A percentile compares a stretch with the other conserved stretches of the same genome.
Conservation (phyloP, 1,140 invertebrate genomes). For the Laupala kohalensis region DNA sequence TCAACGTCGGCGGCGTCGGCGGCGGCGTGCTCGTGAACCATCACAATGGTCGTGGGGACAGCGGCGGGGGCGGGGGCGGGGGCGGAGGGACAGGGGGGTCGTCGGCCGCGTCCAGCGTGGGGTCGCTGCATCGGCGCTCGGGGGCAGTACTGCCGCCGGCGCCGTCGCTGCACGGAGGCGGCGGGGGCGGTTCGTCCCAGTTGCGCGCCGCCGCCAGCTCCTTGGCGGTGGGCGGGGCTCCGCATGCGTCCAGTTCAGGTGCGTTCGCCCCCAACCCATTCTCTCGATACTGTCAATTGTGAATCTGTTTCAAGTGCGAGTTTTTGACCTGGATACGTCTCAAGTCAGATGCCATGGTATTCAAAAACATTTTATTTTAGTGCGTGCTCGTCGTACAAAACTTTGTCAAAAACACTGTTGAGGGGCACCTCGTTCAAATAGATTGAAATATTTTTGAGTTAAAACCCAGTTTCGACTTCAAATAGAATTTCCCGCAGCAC, state of each 20-base stretch:
- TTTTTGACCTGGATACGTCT: too few species aligned
- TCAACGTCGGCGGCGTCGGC: constrained; percentile 24
- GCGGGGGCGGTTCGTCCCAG: constrained; percentile 8
- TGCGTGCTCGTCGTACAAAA: too few species aligned
- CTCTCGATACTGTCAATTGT: neutral
- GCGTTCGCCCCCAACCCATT: constrained; percentile 4
- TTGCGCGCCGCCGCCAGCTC: constrained; percentile 14
- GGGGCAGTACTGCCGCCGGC: constrained; percentile 20
- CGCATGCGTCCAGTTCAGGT: constrained; percentile 31
- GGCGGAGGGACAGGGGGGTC: neutral
- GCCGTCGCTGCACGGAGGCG: constrained; percentile 29
- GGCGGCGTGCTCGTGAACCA: constrained; percentile 27
- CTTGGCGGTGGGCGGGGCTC: constrained; percentile 23
- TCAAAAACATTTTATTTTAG: too few species aligned
- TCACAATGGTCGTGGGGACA: constrained; percentile 18
- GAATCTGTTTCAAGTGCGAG: too few species aligned
- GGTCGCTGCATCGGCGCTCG: constrained; percentile 26
- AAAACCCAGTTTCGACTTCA: too few species aligned
- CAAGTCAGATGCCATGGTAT: too few species aligned
- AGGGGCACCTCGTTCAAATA: too few species aligned
- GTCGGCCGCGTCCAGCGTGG: constrained; percentile 8
- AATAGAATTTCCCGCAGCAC: too few species aligned
- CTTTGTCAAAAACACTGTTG: too few species aligned
- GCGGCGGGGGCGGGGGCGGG: constrained; percentile 21
- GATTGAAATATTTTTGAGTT: too few species aligned